Evolutionary conservation across 2,888 invertebrate species (phyloP), one percentile per base, ranked within the genome.

Genomic region (Apodemia duryi): DNA sequence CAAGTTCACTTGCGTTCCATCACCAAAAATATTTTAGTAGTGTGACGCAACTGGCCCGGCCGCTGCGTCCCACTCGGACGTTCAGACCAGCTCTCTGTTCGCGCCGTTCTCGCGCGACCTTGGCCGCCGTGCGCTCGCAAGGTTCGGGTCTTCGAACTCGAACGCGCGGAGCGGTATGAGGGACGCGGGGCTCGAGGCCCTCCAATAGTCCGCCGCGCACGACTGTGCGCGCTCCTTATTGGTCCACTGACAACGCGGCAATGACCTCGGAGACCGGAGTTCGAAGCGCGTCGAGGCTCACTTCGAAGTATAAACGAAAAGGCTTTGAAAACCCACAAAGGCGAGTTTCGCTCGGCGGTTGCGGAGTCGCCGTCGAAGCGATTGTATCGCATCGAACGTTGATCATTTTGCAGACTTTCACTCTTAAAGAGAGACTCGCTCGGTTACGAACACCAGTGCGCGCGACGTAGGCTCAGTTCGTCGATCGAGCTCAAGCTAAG

Each of bases 81-180:
- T 77, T 75, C 69, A 69, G 74, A 75, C 74, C 75, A 75, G 77
- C 77, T 77, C 81, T 81, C 86, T 84, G 86, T 88, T 90, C 81
- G 83, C 77, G 80, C 85, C 84, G 87, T 84, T 89, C 89, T 83
- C 92, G 88, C 88, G 86, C 94, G 94, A 94, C 94, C 94, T 94
- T 94, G 94, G 94, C 95, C 94, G 95, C 95, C 94, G 95, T 94
- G 95, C 95, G 95, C 95, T 95, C 95, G 95, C 95, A 95, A 95
- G 95, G 95, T 95, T 95, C 95, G 92, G 94, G 95, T 94, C 95
- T 95, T 94, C 95, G 95, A 95, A 95, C 95, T 94, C 89, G 75
- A 72, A 77, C 78, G 82, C 74, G 88, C 75, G 81, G 82, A 74
- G 77, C 70, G 85, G 81, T 81, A 83, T 76, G 84, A 83, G 77